Base-by-base conservation (phyloP, 2,888 invertebrate genomes). In the Phortica okadai region DNA sequence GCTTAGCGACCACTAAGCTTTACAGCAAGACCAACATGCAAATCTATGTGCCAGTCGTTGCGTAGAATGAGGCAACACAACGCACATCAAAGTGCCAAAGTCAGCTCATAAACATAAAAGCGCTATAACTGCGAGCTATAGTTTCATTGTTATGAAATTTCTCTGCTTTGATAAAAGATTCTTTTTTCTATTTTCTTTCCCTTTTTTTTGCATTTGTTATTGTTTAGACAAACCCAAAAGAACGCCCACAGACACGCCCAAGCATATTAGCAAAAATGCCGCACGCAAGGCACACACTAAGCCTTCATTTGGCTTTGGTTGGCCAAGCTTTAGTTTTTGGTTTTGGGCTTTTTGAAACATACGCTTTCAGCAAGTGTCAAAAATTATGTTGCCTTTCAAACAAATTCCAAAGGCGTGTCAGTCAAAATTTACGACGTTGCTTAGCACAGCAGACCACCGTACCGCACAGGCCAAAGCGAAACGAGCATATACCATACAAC, bases 351-450 rank as follows among this genome's bases (percentile, higher is more conserved):
- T 67, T 44, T 11, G 10, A 41, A 33, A 64, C 64, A 41, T 16
- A 42, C 8, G 21, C 21, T 72, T 56, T 56, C 70, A 72, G 56
- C 56, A 72, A 72, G 54, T 56, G 70, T 72, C 70, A 72, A 72
- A 72, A 72, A 72, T 72, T 72, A 44, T 45, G 44, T 67, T 67
- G 67, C 44, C 67, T 44, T 42, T 67, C 44, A 69, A 56, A 72
- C 54, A 56, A 72, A 72, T 72, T 72, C 54, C 70, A 54, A 33
- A 72, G 70, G 70, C 70, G 70, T 72, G 70, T 72, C 70, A 33
- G 33, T 72, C 70, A 72, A 72, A 33, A 72, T 72, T 54, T 72
- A 72, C 70, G 70, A 56, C 70, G 10, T 21, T 16, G 16, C 56
- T 16, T 16, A 16, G 16, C 56, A 56, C 56, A 56, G n/a, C 14